A percentile compares a stretch with the other conserved stretches of the same genome.
phyloP scores from a whole-genome alignment of 2,888 invertebrate genomes.

The Troglohyphantes excavatus region DNA sequence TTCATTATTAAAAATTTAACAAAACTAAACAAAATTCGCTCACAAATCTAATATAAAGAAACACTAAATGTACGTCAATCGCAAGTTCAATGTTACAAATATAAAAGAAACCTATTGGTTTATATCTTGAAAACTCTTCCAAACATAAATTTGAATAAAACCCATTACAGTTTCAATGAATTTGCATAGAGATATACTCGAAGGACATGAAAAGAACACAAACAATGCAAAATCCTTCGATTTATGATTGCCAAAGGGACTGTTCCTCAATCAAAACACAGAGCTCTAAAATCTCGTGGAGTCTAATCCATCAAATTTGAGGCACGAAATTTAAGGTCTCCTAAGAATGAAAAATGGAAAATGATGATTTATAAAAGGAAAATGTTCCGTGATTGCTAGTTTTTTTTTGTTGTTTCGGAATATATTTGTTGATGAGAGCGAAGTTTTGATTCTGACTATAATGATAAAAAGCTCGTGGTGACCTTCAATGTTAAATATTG shows the following conservation, averaged over 20 bases:
- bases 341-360: neutral
- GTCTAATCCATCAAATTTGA: neutral
- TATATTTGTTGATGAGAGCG: neutral
- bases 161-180: neutral
- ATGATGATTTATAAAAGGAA: constrained; percentile 6
- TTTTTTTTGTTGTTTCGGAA: neutral
- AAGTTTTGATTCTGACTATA: neutral
- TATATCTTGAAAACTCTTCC: no score
- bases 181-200: constrained; percentile 2
- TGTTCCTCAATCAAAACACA: neutral
- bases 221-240: constrained; percentile 19
- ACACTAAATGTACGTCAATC: no score
- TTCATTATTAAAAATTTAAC: no score
- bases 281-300: neutral
- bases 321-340: neutral
- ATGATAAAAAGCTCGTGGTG: neutral
- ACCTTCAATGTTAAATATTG: neutral
- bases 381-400: neutral
- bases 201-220: neutral
- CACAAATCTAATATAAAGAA: no score
- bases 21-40: no score
- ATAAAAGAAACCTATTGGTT: no score
- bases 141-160: constrained; percentile 22
- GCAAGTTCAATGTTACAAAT: no score
- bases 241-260: neutral